phyloP scores from a whole-genome alignment of 2,797 vertebrate species.

The Acrossocheilus fasciatus region DNA sequence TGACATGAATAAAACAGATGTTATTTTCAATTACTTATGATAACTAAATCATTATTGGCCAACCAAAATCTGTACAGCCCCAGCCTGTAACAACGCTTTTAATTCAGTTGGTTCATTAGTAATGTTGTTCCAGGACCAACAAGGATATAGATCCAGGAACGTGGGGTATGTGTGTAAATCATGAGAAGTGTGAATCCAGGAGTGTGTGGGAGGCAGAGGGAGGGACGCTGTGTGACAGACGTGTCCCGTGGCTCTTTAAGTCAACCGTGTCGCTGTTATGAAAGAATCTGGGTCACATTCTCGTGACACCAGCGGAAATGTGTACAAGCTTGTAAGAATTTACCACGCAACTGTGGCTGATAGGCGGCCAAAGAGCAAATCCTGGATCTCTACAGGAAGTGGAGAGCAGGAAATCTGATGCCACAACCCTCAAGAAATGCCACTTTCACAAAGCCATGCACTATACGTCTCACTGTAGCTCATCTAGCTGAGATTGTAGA shows the following conservation, averaged over 20 bases:
- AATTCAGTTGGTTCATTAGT: not conserved
- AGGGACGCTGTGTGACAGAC: not conserved
- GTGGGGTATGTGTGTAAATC: not conserved
- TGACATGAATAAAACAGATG: not conserved
- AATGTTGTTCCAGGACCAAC: not conserved
- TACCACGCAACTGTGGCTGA: not conserved
- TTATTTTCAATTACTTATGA: not conserved
- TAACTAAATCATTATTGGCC: not conserved
- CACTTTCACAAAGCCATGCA: not conserved
- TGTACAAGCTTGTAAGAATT: not conserved
- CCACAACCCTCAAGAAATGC: not conserved
- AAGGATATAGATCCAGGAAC: not conserved
- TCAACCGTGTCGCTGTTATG: slow-evolving; percentile 26
- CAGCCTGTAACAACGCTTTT: not conserved
- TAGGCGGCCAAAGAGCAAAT: slow-evolving; percentile 4
- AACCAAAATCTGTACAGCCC: not conserved
- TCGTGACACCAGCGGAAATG: slow-evolving; percentile 4
- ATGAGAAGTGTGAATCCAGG: not conserved
- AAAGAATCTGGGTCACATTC: slow-evolving; percentile 50
- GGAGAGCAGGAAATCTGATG: not conserved
- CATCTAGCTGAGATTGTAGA: too few species aligned
- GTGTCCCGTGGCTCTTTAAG: slow-evolving; percentile 16
- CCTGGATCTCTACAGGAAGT: not conserved
- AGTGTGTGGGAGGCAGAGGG: not conserved
- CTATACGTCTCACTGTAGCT: not conserved